These are phyloP conservation scores for Mycetomoellerius zeteki DNA, from an alignment of 1,140 invertebrate species.

Conservation along the genomic window DNA sequence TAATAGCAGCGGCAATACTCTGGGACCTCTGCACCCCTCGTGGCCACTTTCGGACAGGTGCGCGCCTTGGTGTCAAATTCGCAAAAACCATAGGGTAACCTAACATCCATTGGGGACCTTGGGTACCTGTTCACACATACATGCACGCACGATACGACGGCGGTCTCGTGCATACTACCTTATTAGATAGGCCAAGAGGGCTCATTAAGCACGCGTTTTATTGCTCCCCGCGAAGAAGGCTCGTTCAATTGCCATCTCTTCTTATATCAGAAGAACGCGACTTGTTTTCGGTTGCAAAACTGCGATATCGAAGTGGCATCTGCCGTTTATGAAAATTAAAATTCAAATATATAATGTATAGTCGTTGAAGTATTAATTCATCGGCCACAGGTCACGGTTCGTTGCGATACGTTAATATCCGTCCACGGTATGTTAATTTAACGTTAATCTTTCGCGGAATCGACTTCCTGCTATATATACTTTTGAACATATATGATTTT, in stretches of 20 bases:
- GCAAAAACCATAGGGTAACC: conserved; percentile 70
- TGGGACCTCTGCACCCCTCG: conserved; percentile 2
- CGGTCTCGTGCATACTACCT: conserved; percentile 59
- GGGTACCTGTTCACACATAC: conserved; percentile 74
- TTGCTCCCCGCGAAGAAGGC: neutral
- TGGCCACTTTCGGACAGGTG: conserved; percentile 45
- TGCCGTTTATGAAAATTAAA: neutral
- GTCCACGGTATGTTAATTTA: conserved; percentile 11
- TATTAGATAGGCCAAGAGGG: conserved; percentile 75
- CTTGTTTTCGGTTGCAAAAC: neutral
- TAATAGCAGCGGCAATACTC: neutral
- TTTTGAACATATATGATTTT: conserved; percentile 3
- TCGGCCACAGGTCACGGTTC: neutral
- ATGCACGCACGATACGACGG: conserved; percentile 9
- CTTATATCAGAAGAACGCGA: neutral
- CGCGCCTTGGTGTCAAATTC: conserved; percentile 17
- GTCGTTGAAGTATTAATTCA: neutral
- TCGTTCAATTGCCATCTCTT: neutral
- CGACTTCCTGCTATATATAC: neutral
- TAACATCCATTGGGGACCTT: conserved; percentile 78
- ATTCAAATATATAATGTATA: neutral
- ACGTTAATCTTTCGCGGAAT: conserved; percentile 4
- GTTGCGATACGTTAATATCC: neutral
- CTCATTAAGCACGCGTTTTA: neutral
- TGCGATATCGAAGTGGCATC: neutral